phyloP scores from a whole-genome alignment of 2,888 invertebrate genomes.

The Eupithecia centaureata region DNA sequence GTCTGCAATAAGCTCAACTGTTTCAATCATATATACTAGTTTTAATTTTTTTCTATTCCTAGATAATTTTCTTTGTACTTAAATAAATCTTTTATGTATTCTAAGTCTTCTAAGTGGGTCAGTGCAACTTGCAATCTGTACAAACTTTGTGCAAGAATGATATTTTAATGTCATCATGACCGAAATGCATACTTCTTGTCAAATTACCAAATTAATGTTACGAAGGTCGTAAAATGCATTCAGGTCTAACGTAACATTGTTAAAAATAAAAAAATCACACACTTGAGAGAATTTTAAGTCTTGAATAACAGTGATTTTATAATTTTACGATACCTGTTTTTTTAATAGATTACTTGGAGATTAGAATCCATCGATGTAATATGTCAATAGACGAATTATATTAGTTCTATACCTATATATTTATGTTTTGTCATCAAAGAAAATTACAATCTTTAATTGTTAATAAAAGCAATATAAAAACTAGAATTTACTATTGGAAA shows the following conservation, averaged over 20 bases:
- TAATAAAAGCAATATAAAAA: no score
- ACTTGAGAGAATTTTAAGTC: neutral
- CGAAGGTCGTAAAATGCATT: conserved; percentile 29
- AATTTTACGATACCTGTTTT: neutral
- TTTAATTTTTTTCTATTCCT: no score
- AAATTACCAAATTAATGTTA: conserved; percentile 25
- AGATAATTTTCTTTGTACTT: no score
- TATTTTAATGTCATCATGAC: conserved; percentile 28
- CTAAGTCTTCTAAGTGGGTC: neutral
- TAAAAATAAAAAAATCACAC: neutral
- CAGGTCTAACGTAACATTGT: conserved; percentile 18
- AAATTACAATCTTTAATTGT: no score
- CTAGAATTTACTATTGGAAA: no score
- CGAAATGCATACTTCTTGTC: conserved; percentile 21
- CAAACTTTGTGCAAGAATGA: conserved; percentile 2
- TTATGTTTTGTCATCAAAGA: no score
- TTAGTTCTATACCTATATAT: no score
- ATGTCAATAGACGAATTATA: neutral
- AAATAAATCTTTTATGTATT: no score
- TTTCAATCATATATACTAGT: no score
- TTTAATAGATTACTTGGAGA: no score
- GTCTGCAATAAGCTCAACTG: no score
- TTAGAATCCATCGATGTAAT: neutral
- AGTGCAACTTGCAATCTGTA: conserved; percentile 6
- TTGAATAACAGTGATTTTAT: neutral